phyloP scores from a whole-genome alignment of 2,113 vertebrate genomes.

The Andinoacara biseriatus region DNA sequence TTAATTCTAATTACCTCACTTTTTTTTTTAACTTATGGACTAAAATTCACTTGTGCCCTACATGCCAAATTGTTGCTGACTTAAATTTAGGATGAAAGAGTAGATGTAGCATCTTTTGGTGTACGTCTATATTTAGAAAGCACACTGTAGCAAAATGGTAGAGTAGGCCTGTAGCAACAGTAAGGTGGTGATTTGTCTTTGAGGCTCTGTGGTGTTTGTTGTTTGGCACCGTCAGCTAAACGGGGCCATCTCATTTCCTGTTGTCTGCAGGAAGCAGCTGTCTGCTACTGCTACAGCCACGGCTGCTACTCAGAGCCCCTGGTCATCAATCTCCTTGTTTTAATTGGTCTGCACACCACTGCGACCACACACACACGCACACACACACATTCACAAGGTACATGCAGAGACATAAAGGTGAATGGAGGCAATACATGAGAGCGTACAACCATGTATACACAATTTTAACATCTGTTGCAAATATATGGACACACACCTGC shows the following conservation, averaged over 20 bases:
- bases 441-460: neutral
- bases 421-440: conserved; percentile 24
- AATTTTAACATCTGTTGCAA: conserved; percentile 27
- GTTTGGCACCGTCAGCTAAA: conserved; percentile 77
- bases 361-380: conserved; percentile 37
- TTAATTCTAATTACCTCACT: neutral
- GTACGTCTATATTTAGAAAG: conserved; percentile 14
- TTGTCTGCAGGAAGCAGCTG: conserved; percentile 81
- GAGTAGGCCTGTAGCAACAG: conserved; percentile 38
- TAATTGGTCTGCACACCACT: conserved; percentile 78
- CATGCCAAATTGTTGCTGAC: neutral
- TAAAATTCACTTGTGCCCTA: neutral
- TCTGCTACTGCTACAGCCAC: conserved; percentile 60
- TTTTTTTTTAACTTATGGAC: neutral
- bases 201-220: conserved; percentile 61
- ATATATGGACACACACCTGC: conserved; percentile 3
- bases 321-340: conserved; percentile 81
- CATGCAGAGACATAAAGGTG: conserved; percentile 34
- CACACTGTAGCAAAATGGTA: conserved; percentile 51
- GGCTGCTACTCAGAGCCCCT: conserved; percentile 59
- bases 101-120: neutral
- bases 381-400: conserved; percentile 34
- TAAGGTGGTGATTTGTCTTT: conserved; percentile 76
- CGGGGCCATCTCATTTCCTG: conserved; percentile 83
- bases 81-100: neutral